These are phyloP conservation scores for Papilio glaucus DNA, from an alignment of 1,140 invertebrate genomes.

Conservation along the genomic window DNA sequence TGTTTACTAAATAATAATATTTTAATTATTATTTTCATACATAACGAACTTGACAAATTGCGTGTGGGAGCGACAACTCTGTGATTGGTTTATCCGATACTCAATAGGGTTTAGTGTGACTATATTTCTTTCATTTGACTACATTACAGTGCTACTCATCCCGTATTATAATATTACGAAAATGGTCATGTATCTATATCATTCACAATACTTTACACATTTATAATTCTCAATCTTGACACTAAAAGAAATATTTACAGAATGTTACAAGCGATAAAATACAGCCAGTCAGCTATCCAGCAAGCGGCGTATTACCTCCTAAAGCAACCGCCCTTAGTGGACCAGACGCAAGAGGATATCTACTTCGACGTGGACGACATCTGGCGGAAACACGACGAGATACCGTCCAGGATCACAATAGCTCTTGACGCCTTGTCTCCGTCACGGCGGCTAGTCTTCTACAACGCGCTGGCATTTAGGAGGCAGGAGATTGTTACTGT, in stretches of 20 bases:
- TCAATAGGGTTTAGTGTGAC: no score
- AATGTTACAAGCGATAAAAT: conserved; percentile 87
- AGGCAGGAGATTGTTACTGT: conserved; percentile 83
- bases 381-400: conserved; percentile 74
- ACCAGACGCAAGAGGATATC: conserved; percentile 70
- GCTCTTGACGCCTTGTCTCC: conserved; percentile 79
- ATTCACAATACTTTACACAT: no score
- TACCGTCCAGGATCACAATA: conserved; percentile 74
- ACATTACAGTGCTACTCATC: no score
- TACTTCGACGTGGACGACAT: conserved; percentile 82
- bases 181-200: no score
- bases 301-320: conserved; percentile 87
- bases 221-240: background rate
- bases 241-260: conserved; percentile 49
- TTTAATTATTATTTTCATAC: no score
- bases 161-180: no score
- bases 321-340: conserved; percentile 76
- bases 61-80: no score
- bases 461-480: conserved; percentile 82
- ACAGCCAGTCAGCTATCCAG: conserved; percentile 89
- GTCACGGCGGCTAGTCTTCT: conserved; percentile 81
- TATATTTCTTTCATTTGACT: no score
- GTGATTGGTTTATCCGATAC: no score
- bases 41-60: no score
- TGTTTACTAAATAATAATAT: no score